phyloP scores from a whole-genome alignment of 2,113 vertebrate species.

The Chiloscyllium plagiosum region DNA sequence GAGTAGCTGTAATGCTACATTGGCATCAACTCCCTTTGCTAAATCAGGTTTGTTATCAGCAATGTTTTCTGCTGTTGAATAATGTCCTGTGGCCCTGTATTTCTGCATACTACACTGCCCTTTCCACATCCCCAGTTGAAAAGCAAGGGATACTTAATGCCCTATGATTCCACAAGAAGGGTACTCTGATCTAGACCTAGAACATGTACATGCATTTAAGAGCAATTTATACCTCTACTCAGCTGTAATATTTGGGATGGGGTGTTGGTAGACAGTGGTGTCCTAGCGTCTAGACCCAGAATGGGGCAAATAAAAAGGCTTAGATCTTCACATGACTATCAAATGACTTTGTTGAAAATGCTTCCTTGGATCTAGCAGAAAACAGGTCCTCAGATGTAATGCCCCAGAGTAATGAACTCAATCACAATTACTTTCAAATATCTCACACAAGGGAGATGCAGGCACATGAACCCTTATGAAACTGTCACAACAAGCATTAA shows the following conservation, averaged over 20 bases:
- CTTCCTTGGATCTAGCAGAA: background rate
- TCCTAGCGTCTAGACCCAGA: background rate
- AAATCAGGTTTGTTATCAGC: background rate
- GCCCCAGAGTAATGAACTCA: background rate
- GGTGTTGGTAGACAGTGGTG: background rate
- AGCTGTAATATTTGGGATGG: background rate
- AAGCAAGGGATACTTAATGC: background rate
- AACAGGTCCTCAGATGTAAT: background rate
- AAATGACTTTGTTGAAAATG: background rate
- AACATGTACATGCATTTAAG: background rate
- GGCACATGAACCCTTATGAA: background rate
- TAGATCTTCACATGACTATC: background rate
- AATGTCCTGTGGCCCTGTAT: background rate
- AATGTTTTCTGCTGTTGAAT: background rate
- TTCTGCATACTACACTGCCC: background rate
- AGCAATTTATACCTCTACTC: background rate
- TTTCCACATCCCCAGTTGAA: background rate
- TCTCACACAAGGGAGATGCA: background rate
- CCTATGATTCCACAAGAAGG: background rate
- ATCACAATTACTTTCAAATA: background rate
- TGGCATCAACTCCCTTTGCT: background rate
- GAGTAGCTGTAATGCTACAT: background rate
- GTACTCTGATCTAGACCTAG: background rate
- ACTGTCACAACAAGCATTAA: background rate
- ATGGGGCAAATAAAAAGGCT: background rate